Conservation (phyloP, 2,113 vertebrate genomes). For the Meles meles region DNA sequence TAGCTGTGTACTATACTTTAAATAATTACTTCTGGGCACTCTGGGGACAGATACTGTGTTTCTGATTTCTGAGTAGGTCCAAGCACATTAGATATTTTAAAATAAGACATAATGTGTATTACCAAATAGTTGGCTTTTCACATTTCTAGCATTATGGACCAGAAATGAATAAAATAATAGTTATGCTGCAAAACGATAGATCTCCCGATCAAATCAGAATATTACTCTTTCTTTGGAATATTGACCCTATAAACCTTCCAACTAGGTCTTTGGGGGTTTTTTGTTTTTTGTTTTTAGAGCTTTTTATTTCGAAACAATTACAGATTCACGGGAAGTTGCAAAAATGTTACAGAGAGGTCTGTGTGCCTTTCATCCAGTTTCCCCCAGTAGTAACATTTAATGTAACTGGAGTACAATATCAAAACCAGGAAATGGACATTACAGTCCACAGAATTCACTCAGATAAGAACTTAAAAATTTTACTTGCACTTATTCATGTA, state of each 20-base stretch:
- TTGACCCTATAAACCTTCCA: background rate
- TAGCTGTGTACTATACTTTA: background rate
- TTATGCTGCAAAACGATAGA: background rate
- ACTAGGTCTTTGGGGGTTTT: background rate
- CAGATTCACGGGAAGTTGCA: background rate
- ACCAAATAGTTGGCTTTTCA: background rate
- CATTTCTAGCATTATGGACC: background rate
- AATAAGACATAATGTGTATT: background rate
- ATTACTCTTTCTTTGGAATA: background rate
- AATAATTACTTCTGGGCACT: background rate
- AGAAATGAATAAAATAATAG: background rate
- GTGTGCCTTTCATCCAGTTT: background rate
- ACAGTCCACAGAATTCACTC: background rate
- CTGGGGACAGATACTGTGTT: background rate
- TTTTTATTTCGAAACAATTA: background rate
- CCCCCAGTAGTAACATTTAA: background rate
- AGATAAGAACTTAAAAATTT: background rate
- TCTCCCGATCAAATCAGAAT: background rate
- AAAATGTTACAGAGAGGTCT: background rate
- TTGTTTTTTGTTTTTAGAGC: background rate
- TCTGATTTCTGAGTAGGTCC: background rate
- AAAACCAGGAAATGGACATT: background rate
- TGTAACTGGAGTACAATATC: background rate
- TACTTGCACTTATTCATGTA: background rate
- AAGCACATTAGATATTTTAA: background rate